Evolutionary conservation across 2,797 vertebrate species (phyloP), one percentile per base, ranked within the genome.

Genomic region (Molossus alvarezi): DNA sequence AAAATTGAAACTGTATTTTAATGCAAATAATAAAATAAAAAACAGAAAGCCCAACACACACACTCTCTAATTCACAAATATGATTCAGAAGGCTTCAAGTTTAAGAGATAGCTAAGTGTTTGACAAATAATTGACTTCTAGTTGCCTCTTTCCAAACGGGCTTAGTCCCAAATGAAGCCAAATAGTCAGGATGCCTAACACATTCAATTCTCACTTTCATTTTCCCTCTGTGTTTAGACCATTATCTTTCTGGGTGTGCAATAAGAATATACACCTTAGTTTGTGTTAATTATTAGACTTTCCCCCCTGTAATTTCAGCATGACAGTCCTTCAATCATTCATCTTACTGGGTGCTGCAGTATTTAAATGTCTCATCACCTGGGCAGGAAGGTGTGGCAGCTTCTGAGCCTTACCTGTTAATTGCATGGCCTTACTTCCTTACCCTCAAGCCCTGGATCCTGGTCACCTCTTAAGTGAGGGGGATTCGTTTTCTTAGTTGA

Each of bases 51-150:
- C 37, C 23, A 6, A 72, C 75, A 75, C 55, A 72, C 29, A 3
- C 53, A 57, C 1, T 3, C 11, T 37, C 76, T 67, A 57, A 82
- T 73, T 95, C 67, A 87, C 86, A 95, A 95, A 97, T 97, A 95
- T 96, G 96, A 96, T 75, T 95, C 41, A 18, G 96, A 97, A 95
- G 94, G 41, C 71, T 92, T 95, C 72, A 97, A 92, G 93, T 96
- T 94, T 76, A 96, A 98, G 96, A 97, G 88, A 91, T 73, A 95
- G 62, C 94, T 82, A 91, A 71, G 37, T 53, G 53, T 88, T 53
- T 25, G 84, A 90, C 29, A 33, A 84, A 80, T 29, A 62, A 17
- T 0, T 89, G 93, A 96, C 84, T 97, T 65, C 85, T 94, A 93
- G 76, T 64, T 86, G 84, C 71, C 76, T 90, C 91, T 96, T 97